Evolutionary conservation across 2,113 vertebrate genomes (phyloP).

Genomic region (Nycticebus coucang): DNA sequence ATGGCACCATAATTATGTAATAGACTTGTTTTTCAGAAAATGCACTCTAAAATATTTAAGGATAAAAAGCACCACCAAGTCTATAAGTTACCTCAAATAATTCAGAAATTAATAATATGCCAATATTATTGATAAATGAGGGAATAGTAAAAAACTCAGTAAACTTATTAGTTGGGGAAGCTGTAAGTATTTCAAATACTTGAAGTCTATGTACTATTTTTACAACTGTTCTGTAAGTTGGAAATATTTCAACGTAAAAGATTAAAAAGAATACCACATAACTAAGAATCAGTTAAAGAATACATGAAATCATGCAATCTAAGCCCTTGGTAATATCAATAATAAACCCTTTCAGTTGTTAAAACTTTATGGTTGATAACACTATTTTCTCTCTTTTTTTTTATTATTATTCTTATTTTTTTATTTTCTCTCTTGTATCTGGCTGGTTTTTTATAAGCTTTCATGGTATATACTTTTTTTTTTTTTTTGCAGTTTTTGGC

Average conservation of each 20-base stretch:
- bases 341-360: neutral
- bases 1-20: neutral
- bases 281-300: neutral
- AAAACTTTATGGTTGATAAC: neutral
- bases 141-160: neutral
- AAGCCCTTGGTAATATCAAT: neutral
- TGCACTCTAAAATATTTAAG: neutral
- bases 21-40: neutral
- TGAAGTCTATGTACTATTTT: neutral
- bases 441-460: neutral
- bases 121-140: conserved; percentile 5
- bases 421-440: neutral
- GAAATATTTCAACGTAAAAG: conserved; percentile 41
- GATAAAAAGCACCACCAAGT: neutral
- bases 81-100: neutral
- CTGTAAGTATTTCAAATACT: neutral
- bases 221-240: neutral
- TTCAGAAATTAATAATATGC: conserved; percentile 12
- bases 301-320: neutral
- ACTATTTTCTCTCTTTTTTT: neutral
- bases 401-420: too few species aligned
- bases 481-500: too few species aligned
- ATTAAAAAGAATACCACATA: neutral
- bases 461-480: neutral
- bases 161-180: neutral